These are phyloP conservation scores for Cliona cf. orientalis DNA, from an alignment of 37 sponge, comb jelly and placozoan genomes.

Conservation along the genomic window DNA sequence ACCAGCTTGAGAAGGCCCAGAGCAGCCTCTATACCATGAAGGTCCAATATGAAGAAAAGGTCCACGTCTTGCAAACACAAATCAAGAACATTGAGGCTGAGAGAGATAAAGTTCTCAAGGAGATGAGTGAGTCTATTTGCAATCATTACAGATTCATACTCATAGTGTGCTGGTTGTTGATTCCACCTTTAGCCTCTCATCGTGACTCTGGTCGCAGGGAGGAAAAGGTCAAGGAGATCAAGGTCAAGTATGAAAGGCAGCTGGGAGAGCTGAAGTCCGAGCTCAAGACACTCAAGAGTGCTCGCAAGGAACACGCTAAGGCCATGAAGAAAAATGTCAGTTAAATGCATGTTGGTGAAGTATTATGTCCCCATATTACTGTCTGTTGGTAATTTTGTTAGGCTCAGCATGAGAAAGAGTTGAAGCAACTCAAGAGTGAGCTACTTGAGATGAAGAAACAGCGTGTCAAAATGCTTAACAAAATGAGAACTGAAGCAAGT, in stretches of 20 bases:
- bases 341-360: too few species aligned
- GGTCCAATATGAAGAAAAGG: slow-evolving; percentile 94
- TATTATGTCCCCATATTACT: not conserved
- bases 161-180: not conserved
- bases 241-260: slow-evolving; percentile 60
- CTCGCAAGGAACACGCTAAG: slow-evolving; percentile 72
- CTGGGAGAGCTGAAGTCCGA: slow-evolving; percentile 48
- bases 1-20: slow-evolving; percentile 90
- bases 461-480: slow-evolving; percentile 74
- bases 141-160: not conserved
- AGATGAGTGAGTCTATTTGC: slow-evolving; percentile 60
- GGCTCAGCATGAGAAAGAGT: slow-evolving; percentile 73
- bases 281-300: slow-evolving; percentile 64
- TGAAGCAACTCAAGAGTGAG: slow-evolving; percentile 62
- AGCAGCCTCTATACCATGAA: slow-evolving; percentile 80
- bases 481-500: slow-evolving; percentile 77
- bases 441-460: slow-evolving; percentile 90
- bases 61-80: slow-evolving; percentile 76
- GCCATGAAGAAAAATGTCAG: slow-evolving; percentile 76
- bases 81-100: slow-evolving; percentile 73
- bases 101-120: slow-evolving; percentile 85
- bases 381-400: not conserved
- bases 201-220: slow-evolving; percentile 28
- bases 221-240: slow-evolving; percentile 65
- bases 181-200: slow-evolving; percentile 12